Base-by-base conservation (phyloP, 2,888 invertebrate genomes). In the Dicyrtoma fusca region DNA sequence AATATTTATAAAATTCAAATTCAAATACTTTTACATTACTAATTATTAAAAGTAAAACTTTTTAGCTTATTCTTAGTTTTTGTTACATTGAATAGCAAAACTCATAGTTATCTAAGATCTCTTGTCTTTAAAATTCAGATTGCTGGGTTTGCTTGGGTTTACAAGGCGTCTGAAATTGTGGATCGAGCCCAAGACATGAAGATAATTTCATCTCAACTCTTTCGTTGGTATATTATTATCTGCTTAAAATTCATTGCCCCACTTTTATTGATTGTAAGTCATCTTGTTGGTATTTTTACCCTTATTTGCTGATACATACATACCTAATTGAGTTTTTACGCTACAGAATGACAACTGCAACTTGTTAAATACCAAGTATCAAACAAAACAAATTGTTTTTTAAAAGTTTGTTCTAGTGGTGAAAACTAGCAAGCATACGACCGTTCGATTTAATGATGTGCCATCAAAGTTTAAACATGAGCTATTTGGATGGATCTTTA, bases 131-230 rank as follows among this genome's bases (percentile, higher is more conserved):
- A 34, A 34, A 4, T 55, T 4, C 4, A 69, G 71, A 47, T 72
- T 25, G 44, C 44, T n/a, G 68, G 71, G 10, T 64, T 71, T 42
- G 69, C 53, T 45, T 73, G 78, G 74, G 69, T 78, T 26, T 78
- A 77, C 63, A 70, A 17, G 26, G 72, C 74, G 0, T 14, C 45
- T 4, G 47, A 75, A 26, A 34, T 78, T 8, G 17, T 74, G n/a
- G 76, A 77, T 21, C 63, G 75, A 61, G 76, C 76, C 1, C 70
- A 75, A 47, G 69, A 72, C 63, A 77, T 77, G 77, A 61, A 64
- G 6, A 72, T 75, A 1, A 42, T 53, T 42, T 19, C 19, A 6
- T 49, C 51, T 11, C 25, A 2, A 19, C 25, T 69, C 17, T 66
- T 72, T 26, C 68, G 69, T 1, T 42, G 45, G 25, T 72, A 72